Percentiles rank a stretch among this genome's conserved stretches.
Conservation (phyloP, 64 coral and sea anemone genomes). For the Orbicella faveolata region DNA sequence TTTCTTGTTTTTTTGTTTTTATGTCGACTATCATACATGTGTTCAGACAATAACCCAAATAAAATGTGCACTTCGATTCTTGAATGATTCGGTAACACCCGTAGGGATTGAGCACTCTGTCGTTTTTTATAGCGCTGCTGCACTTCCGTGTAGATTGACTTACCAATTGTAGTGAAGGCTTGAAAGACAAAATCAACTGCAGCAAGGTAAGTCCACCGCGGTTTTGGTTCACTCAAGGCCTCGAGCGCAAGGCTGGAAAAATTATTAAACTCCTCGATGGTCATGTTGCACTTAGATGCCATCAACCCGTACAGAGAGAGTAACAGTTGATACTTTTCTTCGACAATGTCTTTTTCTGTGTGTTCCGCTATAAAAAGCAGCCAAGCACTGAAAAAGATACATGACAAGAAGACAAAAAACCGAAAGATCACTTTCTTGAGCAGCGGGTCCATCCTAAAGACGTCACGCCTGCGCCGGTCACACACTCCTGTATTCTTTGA, state of each 20-base stretch:
- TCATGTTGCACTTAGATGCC: conserved; percentile 61
- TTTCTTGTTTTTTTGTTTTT: too few species aligned
- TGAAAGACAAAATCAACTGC: conserved; percentile 44
- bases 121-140: too few species aligned
- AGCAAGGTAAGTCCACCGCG: conserved; percentile 14
- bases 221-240: conserved; percentile 29
- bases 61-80: too few species aligned
- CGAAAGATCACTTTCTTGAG: conserved; percentile 5
- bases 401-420: neutral
- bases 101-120: too few species aligned
- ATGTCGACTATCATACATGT: too few species aligned
- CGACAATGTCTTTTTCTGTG: conserved; percentile 20
- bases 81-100: too few species aligned
- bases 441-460: neutral
- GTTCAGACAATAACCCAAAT: too few species aligned
- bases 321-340: conserved; percentile 18
- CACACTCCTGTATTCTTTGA: too few species aligned
- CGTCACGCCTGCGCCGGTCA: too few species aligned
- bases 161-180: conserved; percentile 63
- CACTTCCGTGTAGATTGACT: neutral
- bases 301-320: conserved; percentile 47
- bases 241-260: conserved; percentile 30
- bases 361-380: conserved; percentile 26
- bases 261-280: conserved; percentile 42
- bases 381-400: conserved; percentile 32